Evolutionary conservation across 2,113 vertebrate genomes (phyloP), one percentile per base, ranked within the genome.

Genomic region (Heterotilapia buettikoferi): DNA sequence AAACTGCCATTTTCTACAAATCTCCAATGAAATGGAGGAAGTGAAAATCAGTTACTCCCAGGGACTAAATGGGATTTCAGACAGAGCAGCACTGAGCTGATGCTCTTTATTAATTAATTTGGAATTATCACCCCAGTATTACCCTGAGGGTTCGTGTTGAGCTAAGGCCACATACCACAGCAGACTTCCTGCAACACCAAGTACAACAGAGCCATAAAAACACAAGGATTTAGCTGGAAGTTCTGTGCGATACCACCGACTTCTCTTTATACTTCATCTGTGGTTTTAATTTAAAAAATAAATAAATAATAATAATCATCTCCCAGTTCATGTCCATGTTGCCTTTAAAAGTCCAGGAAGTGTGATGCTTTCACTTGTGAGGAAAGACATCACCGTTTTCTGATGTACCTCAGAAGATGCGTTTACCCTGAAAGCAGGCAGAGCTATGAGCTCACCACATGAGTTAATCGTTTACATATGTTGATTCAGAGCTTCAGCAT

Each of bases 401-500:
- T 45, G 40, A 76, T 31, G 5, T 19, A 33, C 1, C 76, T 8
- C 3, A 40, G 52, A 36, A 43, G 38, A 84, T 79, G 31, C 38
- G 53, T 92, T 84, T 79, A 86, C 52, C 61, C 26, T 53, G 18
- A 78, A 54, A 80, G 19, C 76, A 38, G 18, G 18, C 19, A 63
- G 40, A 47, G 24, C 63, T 73, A 33, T 26, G 21, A 81, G 36
- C 53, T 82, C 73, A 73, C 66, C 43, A 10, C 16, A 6, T 3
- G 18, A 89, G 90, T 92, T 90, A 93, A 92, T 93, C 6, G 89
- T 92, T 95, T 18, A 89, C 87, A 43, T 12, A 16, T 71, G 18
- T 88, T 78, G 43, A 86, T 9, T 47, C 61, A 80, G 10, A 85
- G 31, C 61, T 18, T 8, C 43, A 86, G 63, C 19, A 10, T 21